A percentile compares a stretch with the other conserved stretches of the same genome.
Evolutionary conservation across 2,888 invertebrate genomes (phyloP).

Genomic region (Allacma fusca): DNA sequence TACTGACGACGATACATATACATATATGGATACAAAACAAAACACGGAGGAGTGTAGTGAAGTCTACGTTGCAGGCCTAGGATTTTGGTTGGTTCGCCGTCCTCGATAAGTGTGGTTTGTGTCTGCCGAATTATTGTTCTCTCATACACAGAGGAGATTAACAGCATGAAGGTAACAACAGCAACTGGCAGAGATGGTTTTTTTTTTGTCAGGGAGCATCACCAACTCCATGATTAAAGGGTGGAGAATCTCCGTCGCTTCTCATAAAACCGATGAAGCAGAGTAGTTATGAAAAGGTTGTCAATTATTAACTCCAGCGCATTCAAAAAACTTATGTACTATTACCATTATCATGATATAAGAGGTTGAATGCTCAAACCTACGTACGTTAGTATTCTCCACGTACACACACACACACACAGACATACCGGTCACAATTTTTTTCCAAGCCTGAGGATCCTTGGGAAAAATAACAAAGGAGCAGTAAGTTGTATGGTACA

Average conservation of each 20-base stretch:
- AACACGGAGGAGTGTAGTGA: too few relatives aligned
- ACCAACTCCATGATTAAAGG: conserved; percentile 44
- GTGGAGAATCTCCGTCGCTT: conserved; percentile 42
- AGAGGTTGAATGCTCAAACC: neutral
- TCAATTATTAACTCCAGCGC: conserved; percentile 40
- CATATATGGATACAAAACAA: neutral
- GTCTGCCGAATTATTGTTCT: conserved; percentile 22
- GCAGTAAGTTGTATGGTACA: neutral
- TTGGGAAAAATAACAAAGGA: conserved; percentile 2
- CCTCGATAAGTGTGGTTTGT: conserved; percentile 10
- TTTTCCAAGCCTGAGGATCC: neutral
- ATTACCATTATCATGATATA: conserved; percentile 3
- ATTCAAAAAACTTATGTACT: conserved; percentile 11
- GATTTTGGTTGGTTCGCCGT: conserved; percentile 5
- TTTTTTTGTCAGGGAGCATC: neutral
- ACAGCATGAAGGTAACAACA: conserved; percentile 13
- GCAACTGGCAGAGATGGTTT: neutral
- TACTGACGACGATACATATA: neutral
- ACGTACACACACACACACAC: neutral
- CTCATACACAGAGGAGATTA: neutral
- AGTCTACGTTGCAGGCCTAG: neutral
- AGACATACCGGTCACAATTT: neutral
- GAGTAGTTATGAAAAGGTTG: conserved; percentile 34
- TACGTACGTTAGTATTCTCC: neutral
- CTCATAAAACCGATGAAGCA: conserved; percentile 47